Base-by-base conservation (phyloP, 1,140 invertebrate species). In the Penaeus japonicus region DNA sequence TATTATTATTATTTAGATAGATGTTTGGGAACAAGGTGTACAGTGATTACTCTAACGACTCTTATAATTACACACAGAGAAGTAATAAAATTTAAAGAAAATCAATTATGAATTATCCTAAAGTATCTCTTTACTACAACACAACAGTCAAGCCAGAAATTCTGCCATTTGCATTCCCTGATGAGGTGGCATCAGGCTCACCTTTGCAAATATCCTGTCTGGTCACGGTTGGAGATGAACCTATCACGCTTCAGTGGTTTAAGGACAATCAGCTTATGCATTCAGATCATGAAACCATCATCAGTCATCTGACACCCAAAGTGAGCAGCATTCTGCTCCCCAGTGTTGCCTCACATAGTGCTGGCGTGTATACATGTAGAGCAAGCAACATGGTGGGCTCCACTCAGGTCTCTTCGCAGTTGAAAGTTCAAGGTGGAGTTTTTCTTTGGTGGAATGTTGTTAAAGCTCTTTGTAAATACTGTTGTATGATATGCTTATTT, bases 181-280 rank as follows among this genome's bases (percentile, higher is more conserved):
- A 96, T 82, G 95, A 95, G 90, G 94, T 96, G 24, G 96, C 96
- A 92, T 95, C 95, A 92, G 96, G 96, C 89, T 96, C 96, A 92
- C 94, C 95, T 65, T 95, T 96, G 81, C 96, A 96, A 59, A 94
- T 96, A 39, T 95, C 94, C 90, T 97, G 96, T 93, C 95, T 95
- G 18, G 95, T 98, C 5, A 95, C 95, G 90, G 97, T 97, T 92
- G 96, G 97, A 47, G 96, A 97, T 92, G 93, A 95, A 84, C 96
- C 96, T 1, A 93, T 97, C 84, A 95, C 95, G 80, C 96, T 97
- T 89, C 93, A 93, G 65, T 97, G 96, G 96, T 73, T 59, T 59
- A 92, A 89, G 73, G 88, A 89, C 65, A 35, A 86, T 47, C 79
- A 55, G 22, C 84, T 59, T 73, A 35, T 89, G 30, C 20, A 39